Base-by-base conservation (phyloP, 2,888 invertebrate species). In the Lasioglossum morio region DNA sequence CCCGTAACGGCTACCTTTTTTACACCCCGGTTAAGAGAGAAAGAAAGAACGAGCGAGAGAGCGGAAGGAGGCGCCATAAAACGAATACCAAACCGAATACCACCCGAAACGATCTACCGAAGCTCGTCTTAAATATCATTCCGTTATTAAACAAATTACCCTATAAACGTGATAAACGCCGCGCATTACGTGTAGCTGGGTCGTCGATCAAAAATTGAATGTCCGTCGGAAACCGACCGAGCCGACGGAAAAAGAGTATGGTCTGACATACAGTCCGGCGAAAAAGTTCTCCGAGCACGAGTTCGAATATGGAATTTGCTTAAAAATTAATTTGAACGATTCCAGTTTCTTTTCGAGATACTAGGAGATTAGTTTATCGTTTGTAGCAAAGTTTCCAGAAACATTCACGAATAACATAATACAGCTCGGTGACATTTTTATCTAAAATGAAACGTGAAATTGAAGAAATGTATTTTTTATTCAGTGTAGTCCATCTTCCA, bases 161-260 rank as follows among this genome's bases (percentile, higher is more conserved):
- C 43, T 30, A 16, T 30, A 46, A 34, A 30, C 66, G 72, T 48
- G 81, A 81, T 60, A 72, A 81, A 79, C 40, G 37, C 30, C n/a
- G 27, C 23, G n/a, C 63, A 40, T 48, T 57, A 37, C 12, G 16
- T 27, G 16, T 46, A 16, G 60, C n/a, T 34, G 23, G 75, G 43
- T 43, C 34, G 34, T 69, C 14, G 43, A 23, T 66, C 34, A 48
- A 72, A 72, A 16, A 46, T 72, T 43, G 46, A 34, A 57, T 46
- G 46, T 60, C 37, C 27, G 60, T 60, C n/a, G 37, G 27, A 48
- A 72, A n/a, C 43, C 27, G 14, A 53, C n/a, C 30, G 57, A 40
- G 27, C 27, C 12, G n/a, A 19, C 5, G 16, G 23, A 53, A n/a
- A 82, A n/a, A 70, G 34, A 19, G 23, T 16, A 72, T 23, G 53